Conservation (phyloP, 1,140 invertebrate species). For the Penaeus vannamei region DNA sequence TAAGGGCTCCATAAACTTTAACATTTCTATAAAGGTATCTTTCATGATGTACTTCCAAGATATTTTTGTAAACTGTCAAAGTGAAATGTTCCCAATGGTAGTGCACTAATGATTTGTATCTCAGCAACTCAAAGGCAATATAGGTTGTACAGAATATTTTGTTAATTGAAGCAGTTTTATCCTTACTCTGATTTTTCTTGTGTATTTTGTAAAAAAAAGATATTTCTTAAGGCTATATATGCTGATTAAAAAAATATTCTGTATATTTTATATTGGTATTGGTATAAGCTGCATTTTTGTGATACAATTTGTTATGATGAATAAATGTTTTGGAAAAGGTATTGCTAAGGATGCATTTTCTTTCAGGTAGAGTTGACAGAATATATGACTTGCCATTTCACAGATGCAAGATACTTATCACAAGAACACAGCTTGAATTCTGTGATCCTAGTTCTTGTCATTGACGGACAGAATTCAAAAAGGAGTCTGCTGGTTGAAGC, state of each 20-base stretch:
- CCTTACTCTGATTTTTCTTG: too few relatives aligned
- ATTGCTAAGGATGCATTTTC: too few relatives aligned
- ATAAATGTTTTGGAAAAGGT: background rate
- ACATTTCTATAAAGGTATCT: conserved; percentile 28
- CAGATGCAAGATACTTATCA: background rate
- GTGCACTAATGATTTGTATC: background rate
- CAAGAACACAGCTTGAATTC: conserved; percentile 6
- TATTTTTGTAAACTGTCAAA: conserved; percentile 39
- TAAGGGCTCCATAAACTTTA: conserved; percentile 31
- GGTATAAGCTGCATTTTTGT: conserved; percentile 12
- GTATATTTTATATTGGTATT: conserved; percentile 8
- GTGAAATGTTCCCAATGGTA: too few relatives aligned
- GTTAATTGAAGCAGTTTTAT: too few relatives aligned
- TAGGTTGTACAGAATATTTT: too few relatives aligned
- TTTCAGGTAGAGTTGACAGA: too few relatives aligned
- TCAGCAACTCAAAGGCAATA: too few relatives aligned
- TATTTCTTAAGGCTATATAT: background rate
- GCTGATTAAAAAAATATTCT: background rate
- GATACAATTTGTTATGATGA: conserved; percentile 21
- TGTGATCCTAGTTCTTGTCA: background rate
- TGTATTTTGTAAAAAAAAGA: too few relatives aligned
- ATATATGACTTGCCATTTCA: too few relatives aligned
- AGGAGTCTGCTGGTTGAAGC: background rate
- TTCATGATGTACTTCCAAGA: conserved; percentile 19
- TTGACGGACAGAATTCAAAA: background rate